A percentile compares a stretch with the other conserved stretches of the same genome.
phyloP scores from a whole-genome alignment of 2,888 invertebrate species.

The Minunthozetes semirufus region DNA sequence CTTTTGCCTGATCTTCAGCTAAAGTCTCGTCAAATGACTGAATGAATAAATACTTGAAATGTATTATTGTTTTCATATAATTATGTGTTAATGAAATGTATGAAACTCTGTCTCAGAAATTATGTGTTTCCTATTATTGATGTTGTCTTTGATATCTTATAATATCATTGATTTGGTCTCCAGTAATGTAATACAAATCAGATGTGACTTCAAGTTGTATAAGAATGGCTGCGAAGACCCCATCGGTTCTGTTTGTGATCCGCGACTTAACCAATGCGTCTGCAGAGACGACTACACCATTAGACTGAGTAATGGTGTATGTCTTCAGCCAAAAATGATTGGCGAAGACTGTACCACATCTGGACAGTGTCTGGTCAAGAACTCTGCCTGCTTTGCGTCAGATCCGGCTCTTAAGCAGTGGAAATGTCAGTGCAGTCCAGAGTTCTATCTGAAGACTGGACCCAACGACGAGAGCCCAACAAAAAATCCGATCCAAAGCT shows the following conservation, averaged over 20 bases:
- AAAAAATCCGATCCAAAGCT: neutral
- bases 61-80: neutral
- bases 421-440: conserved; percentile 1
- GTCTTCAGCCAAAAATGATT: neutral
- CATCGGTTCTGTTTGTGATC: neutral
- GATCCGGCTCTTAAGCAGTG: neutral
- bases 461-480: neutral
- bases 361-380: neutral
- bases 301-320: neutral
- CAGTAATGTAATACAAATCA: neutral
- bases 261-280: neutral
- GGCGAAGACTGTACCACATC: neutral
- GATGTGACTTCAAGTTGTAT: neutral
- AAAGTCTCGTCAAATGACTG: neutral
- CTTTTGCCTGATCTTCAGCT: too few relatives aligned
- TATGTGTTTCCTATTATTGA: neutral
- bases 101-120: neutral
- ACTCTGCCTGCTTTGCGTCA: neutral
- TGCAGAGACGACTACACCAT: neutral
- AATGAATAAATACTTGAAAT: neutral
- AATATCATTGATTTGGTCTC: neutral
- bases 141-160: neutral
- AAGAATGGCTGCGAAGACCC: neutral
- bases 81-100: neutral
- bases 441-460: neutral